These are phyloP conservation scores for Gopherus flavomarginatus DNA, from an alignment of 2,113 vertebrate species.

Conservation along the genomic window DNA sequence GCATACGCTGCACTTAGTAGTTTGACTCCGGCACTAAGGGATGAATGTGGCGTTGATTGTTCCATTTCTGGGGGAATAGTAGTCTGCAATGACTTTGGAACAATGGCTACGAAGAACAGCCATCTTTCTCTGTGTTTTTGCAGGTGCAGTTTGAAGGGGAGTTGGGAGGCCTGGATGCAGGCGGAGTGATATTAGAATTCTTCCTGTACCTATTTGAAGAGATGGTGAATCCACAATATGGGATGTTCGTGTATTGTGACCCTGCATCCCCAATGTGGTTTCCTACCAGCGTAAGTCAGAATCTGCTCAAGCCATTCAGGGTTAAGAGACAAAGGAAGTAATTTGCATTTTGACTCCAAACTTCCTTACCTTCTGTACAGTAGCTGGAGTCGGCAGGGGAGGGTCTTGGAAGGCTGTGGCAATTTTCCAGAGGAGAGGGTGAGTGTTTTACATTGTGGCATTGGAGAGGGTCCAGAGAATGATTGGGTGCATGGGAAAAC, in stretches of 20 bases:
- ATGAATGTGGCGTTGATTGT: neutral
- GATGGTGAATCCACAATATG: constrained; percentile 73
- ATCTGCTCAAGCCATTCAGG: neutral
- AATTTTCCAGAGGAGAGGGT: neutral
- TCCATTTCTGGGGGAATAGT: neutral
- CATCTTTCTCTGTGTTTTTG: neutral
- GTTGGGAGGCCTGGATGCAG: neutral
- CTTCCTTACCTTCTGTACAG: neutral
- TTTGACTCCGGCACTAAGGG: neutral
- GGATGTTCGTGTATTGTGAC: constrained; percentile 76
- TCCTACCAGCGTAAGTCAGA: constrained; percentile 75
- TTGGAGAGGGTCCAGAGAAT: neutral
- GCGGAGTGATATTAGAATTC: constrained; percentile 77
- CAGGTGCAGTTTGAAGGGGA: constrained; percentile 83
- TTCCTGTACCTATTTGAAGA: constrained; percentile 78
- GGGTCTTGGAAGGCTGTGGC: neutral
- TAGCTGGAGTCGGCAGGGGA: neutral
- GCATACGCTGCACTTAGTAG: neutral
- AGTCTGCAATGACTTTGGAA: neutral
- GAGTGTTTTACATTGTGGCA: neutral
- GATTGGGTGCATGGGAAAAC: neutral
- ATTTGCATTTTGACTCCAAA: neutral
- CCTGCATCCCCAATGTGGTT: constrained; percentile 80
- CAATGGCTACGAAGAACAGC: neutral
- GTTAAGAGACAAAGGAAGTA: neutral